Base-by-base conservation (phyloP, 2,888 invertebrate species). In the Cheilosia urbana region DNA sequence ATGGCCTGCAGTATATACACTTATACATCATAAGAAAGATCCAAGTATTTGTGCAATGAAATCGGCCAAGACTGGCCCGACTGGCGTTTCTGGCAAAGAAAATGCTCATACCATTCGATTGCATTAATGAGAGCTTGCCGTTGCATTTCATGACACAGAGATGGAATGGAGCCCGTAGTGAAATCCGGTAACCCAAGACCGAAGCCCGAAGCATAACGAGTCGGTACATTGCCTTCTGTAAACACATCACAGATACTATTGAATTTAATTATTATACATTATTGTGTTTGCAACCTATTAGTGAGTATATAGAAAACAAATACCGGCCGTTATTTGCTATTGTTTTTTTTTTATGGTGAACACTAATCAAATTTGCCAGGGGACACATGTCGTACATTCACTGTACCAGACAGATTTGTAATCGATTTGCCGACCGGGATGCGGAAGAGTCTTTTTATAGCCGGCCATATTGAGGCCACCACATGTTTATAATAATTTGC, bases 401-500 rank as follows among this genome's bases (percentile, higher is more conserved):
- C 13, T 21, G 24, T 13, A 15, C 4, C 21, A 51, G 37, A 51
- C 51, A 40, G 27, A 27, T 68, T 24, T 27, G 19, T 15, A 24
- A 60, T 45, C 55, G 68, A 55, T 42, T 42, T 30, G n/a, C 53
- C 55, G 27, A 17, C 17, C 30, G 66, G 19, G 53, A 27, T 66
- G 75, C 47, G 37, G 17, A 45, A 24, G 11, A 75, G 13, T 66
- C 58, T 68, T 76, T 76, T 76, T 76, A 76, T 68, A 76, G 58
- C 49, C 30, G n/a, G 21, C 5, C 21, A 57, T 30, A 57, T 58
- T 40, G 40, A 19, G 66, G 58, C 53, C 47, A 60, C 34, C 60
- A 15, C 40, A 30, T 68, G 60, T 30, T 60, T 68, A 68, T 76
- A 68, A 68, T 76, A 68, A 76, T 68, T 68, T 42, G 9, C 49